Percentiles rank a stretch among this genome's conserved stretches.
phyloP scores from a whole-genome alignment of 2,113 vertebrate genomes.

The Brevimyrus niger region DNA sequence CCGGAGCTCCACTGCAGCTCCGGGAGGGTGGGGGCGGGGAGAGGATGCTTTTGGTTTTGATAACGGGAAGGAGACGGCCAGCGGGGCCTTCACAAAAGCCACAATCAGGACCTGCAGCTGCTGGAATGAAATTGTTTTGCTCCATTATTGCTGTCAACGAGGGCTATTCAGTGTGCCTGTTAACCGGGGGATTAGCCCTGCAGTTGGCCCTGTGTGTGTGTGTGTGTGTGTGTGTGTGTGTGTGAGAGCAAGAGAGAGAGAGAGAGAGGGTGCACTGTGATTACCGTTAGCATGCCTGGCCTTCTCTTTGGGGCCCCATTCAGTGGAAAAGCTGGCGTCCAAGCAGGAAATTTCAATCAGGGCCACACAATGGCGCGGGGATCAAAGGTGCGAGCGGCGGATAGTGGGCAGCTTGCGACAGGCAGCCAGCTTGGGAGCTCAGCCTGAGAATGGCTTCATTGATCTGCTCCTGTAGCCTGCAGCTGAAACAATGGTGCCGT shows the following conservation, averaged over 20 bases:
- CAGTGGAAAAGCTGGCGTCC: constrained; percentile 10
- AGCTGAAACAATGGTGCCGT: background rate
- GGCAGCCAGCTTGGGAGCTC: background rate
- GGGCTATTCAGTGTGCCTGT: constrained; percentile 24
- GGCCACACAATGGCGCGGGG: constrained; percentile 25
- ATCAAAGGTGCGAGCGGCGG: background rate
- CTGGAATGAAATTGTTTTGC: constrained; percentile 17
- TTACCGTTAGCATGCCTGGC: constrained; percentile 19
- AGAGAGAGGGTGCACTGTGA: background rate
- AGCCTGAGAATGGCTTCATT: constrained; percentile 24
- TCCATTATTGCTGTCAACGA: constrained; percentile 28
- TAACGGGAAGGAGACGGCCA: background rate
- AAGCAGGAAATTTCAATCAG: constrained; percentile 24
- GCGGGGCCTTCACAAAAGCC: background rate
- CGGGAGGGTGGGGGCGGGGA: background rate
- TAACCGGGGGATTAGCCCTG: constrained; percentile 22
- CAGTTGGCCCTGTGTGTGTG: background rate
- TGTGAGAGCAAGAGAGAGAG: background rate
- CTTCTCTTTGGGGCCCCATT: background rate
- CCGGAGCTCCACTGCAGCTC: background rate
- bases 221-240: constrained; percentile 9
- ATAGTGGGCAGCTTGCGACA: background rate
- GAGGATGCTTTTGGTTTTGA: constrained; percentile 5
- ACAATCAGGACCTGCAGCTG: constrained; percentile 18
- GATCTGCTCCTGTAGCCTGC: background rate